These are phyloP conservation scores for Leuciscus idus DNA, from an alignment of 2,113 vertebrate genomes.

Conservation along the genomic window DNA sequence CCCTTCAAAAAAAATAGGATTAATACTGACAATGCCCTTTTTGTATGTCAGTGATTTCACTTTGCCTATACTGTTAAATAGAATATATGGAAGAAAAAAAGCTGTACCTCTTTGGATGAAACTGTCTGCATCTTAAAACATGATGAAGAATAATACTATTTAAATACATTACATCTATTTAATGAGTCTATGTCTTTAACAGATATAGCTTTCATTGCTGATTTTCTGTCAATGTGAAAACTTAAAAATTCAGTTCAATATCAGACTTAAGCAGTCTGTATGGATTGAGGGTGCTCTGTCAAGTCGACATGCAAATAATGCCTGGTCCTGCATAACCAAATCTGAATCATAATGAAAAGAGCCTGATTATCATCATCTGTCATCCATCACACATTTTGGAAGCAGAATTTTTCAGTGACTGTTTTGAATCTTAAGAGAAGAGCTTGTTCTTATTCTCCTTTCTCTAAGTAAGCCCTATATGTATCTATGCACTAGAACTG, in stretches of 20 bases:
- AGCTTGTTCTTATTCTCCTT: neutral
- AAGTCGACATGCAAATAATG: neutral
- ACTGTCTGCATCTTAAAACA: neutral
- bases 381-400: neutral
- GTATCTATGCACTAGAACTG: conserved; percentile 54
- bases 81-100: neutral
- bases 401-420: neutral
- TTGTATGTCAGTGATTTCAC: neutral
- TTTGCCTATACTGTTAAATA: neutral
- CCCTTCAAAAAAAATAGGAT: neutral
- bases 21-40: neutral
- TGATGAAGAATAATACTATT: neutral
- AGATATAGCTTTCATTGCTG: neutral
- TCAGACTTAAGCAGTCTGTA: neutral
- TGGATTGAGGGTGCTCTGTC: neutral
- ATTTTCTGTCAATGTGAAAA: neutral
- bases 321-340: neutral
- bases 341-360: neutral
- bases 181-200: neutral
- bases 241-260: neutral
- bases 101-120: neutral
- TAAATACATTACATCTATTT: neutral
- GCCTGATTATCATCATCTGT: neutral
- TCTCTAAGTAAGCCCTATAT: neutral
- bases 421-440: conserved; percentile 4